Conservation (phyloP, 2,797 vertebrate genomes). For the Sardinella longiceps region DNA sequence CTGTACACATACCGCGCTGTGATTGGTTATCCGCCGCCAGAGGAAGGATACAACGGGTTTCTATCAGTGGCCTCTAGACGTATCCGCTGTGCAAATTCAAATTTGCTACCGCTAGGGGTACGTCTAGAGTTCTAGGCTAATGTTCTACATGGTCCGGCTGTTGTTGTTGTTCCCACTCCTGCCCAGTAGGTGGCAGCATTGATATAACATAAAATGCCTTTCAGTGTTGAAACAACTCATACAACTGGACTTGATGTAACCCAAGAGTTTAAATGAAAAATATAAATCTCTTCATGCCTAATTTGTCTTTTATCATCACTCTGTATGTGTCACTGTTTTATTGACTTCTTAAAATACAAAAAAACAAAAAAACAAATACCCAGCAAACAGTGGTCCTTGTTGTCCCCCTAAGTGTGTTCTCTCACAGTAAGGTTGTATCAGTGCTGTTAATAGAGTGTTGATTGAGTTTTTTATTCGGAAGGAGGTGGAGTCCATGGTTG, state of each 20-base stretch:
- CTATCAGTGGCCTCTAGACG: too few species aligned
- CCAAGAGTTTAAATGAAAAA: neutral
- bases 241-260: neutral
- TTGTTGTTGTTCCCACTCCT: neutral
- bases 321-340: neutral
- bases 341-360: neutral
- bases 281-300: neutral
- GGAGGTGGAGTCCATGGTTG: too few species aligned
- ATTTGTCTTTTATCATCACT: neutral
- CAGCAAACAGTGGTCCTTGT: neutral
- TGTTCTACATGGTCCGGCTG: neutral
- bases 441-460: neutral
- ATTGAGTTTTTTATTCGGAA: neutral
- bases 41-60: too few species aligned
- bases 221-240: neutral
- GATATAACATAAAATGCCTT: neutral
- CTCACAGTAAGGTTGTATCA: neutral
- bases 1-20: too few species aligned
- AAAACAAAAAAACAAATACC: too few species aligned
- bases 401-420: neutral
- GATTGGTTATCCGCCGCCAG: too few species aligned
- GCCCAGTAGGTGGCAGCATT: constrained; percentile 1
- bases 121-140: too few species aligned
- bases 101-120: too few species aligned
- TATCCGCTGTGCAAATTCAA: too few species aligned